Evolutionary conservation across 2,888 invertebrate genomes (phyloP).

Genomic region (Neoitamus cyanurus): DNA sequence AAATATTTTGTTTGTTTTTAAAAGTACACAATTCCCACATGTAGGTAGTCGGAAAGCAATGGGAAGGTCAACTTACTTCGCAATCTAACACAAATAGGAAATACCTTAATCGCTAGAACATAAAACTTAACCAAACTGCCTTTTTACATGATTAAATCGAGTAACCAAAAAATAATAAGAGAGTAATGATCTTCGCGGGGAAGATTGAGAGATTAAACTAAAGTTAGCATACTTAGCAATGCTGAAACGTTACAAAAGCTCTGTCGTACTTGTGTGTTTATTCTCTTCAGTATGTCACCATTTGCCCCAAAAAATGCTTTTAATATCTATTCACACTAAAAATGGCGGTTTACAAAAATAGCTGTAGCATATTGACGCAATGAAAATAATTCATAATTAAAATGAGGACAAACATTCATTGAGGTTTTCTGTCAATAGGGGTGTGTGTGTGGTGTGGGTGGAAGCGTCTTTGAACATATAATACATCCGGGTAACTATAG

Average conservation of each 20-base stretch:
- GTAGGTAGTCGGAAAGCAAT: slow-evolving; percentile 43
- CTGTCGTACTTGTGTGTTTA: slow-evolving; percentile 40
- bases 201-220: slow-evolving; percentile 42
- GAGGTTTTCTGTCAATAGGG: slow-evolving; percentile 11
- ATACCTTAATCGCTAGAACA: slow-evolving; percentile 35
- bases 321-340: slow-evolving; percentile 41
- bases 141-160: slow-evolving; percentile 37
- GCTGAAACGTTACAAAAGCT: slow-evolving; percentile 58
- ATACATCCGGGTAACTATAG: slow-evolving; percentile 4
- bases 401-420: slow-evolving; percentile 45
- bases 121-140: slow-evolving; percentile 38
- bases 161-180: slow-evolving; percentile 10
- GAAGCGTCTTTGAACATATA: slow-evolving; percentile 20
- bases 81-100: slow-evolving; percentile 41
- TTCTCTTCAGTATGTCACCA: slow-evolving; percentile 46
- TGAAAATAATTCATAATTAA: slow-evolving; percentile 42
- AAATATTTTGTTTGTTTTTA: background rate
- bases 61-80: slow-evolving; percentile 40
- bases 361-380: slow-evolving; percentile 47
- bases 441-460: slow-evolving; percentile 4
- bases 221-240: slow-evolving; percentile 53
- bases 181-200: slow-evolving; percentile 26
- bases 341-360: slow-evolving; percentile 41
- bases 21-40: slow-evolving; percentile 44
- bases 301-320: slow-evolving; percentile 48